Evolutionary conservation across 2,797 vertebrate genomes (phyloP).

Genomic region (Aplochiton taeniatus): DNA sequence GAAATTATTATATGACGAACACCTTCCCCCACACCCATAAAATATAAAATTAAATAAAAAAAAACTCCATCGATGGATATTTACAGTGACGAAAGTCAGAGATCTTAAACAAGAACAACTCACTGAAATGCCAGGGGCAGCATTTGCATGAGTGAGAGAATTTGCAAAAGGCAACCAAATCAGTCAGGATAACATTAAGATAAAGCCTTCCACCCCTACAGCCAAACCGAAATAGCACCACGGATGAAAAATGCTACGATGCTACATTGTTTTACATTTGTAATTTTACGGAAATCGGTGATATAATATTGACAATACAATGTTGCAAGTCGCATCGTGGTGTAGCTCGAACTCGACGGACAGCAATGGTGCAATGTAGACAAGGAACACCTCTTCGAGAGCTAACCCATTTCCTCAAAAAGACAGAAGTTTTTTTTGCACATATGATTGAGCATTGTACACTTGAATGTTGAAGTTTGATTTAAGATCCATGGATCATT

Average conservation of each 20-base stretch:
- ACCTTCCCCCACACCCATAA: no score
- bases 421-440: neutral
- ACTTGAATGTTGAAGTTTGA: no score
- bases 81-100: constrained; percentile 13
- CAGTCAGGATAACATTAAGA: constrained; percentile 49
- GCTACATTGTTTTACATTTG: constrained; percentile 8
- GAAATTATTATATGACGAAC: no score
- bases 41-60: neutral
- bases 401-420: constrained; percentile 9
- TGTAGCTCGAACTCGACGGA: constrained; percentile 20
- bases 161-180: constrained; percentile 73
- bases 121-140: constrained; percentile 13
- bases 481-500: no score
- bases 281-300: constrained; percentile 33
- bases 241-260: neutral
- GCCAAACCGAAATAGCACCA: constrained; percentile 32
- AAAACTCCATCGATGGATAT: constrained; percentile 9
- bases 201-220: constrained; percentile 35
- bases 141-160: constrained; percentile 67
- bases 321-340: constrained; percentile 13
- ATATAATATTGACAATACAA: constrained; percentile 45
- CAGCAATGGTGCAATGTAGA: constrained; percentile 48
- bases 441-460: neutral
- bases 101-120: constrained; percentile 34
- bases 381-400: constrained; percentile 16